phyloP scores from a whole-genome alignment of 37 sponge, comb jelly and placozoan genomes.

The Beroe forskalii region DNA sequence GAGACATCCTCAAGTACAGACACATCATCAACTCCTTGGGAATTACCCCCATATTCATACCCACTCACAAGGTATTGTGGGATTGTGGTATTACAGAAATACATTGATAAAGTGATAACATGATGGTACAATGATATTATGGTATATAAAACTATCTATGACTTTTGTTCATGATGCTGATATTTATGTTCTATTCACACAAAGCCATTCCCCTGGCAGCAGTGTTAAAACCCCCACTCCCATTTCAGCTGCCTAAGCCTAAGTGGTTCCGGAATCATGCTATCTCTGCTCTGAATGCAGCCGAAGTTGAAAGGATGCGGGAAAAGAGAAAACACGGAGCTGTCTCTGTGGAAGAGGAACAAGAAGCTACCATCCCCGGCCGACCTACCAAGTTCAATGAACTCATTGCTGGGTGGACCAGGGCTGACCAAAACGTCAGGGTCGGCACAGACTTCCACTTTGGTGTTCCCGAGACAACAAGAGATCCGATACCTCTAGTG shows the following conservation, averaged over 20 bases:
- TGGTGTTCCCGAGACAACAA: background rate
- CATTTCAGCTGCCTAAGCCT: slow-evolving; percentile 34
- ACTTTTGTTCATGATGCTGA: too few species aligned
- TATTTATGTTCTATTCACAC: too few species aligned
- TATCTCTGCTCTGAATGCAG: background rate
- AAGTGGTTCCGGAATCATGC: slow-evolving; percentile 61
- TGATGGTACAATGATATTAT: too few species aligned
- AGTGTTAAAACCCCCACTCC: too few species aligned
- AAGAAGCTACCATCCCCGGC: background rate
- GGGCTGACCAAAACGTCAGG: background rate
- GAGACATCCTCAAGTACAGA: slow-evolving; percentile 4
- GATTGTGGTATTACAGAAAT: too few species aligned
- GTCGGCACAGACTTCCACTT: slow-evolving; percentile 23
- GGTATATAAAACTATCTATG: too few species aligned
- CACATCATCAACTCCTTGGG: background rate
- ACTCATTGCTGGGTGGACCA: slow-evolving; percentile 19
- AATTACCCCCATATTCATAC: slow-evolving; percentile 4
- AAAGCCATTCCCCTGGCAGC: too few species aligned
- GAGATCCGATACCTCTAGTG: slow-evolving; percentile 33
- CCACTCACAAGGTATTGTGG: slow-evolving; percentile 34
- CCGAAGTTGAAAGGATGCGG: background rate
- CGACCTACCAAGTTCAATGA: slow-evolving; percentile 17
- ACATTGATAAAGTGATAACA: too few species aligned
- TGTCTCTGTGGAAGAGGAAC: background rate
- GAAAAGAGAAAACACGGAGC: slow-evolving; percentile 11